Base-by-base conservation (phyloP, 2,888 invertebrate species). In the Aporophyla lueneburgensis region DNA sequence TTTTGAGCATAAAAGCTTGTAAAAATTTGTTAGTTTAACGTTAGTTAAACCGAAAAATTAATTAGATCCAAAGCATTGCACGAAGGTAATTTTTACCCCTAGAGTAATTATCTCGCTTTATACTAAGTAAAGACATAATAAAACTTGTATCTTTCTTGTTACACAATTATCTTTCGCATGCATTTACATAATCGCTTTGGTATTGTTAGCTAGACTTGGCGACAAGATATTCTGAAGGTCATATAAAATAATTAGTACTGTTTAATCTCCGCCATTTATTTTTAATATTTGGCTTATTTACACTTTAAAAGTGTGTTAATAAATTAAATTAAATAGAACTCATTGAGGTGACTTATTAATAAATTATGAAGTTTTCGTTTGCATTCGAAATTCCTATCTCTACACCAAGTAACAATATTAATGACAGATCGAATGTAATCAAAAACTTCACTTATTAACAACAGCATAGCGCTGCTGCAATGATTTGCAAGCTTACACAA, bases 291-390 rank as follows among this genome's bases (percentile, higher is more conserved):
- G 77, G 65, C 74, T 59, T 43, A 66, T 56, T 49, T 43, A 74
- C 87, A 88, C 85, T 88, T 86, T 86, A 53, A 27, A 88, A 88
- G 85, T 86, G 79, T 27, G 24, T 69, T 71, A 76, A 82, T 74
- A 74, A 84, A 83, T 84, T 75, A 63, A 65, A 54, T 62, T 84
- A 83, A 59, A n/a, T 84, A 71, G 40, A 78, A 74, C 43, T 66
- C 66, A 67, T 68, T 68, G 14, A 33, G 56, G n/a, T 63, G 61
- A 78, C 27, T 46, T 74, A 24, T 12, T 5, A 4, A 43, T 40
- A 40, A 49, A 59, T 62, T 63, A 19, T 65, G 59, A 27, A 63
- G 69, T 78, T 77, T 81, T 54, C 65, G 33, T 51, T 78, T 84
- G 62, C 54, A 76, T 79, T 75, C 69, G 67, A 74, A 1, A 61